Base-by-base conservation (phyloP, 2,888 invertebrate species). In the Drosophila mercatorum region DNA sequence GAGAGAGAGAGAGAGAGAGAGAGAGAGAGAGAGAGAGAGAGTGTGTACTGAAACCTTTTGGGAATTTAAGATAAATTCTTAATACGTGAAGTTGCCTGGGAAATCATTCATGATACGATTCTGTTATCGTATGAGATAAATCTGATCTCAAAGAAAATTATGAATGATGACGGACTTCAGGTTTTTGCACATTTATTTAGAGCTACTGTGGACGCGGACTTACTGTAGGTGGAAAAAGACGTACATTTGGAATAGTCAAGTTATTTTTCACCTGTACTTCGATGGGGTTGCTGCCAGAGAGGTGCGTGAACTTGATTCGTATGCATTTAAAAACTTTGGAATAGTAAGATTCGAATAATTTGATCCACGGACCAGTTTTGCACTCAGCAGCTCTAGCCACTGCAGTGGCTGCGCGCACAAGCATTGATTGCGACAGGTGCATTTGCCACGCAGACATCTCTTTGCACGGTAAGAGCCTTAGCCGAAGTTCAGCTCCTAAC, bases 381-480 rank as follows among this genome's bases (percentile, higher is more conserved):
- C 38, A 22, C 38, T 57, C 14, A 49, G 22, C 41, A 38, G 49
- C 31, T 51, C 60, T 41, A 17, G 44, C 46, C 43, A 60, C 56
- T 72, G 31, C 31, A 34, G 31, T 7, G 46, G 38, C 69, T 28
- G 40, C 44, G 43, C 57, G 71, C 76, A 78, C 85, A 82, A 68
- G 88, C 82, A 73, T 53, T 72, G 72, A 72, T 34, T 46, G 72
- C 84, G 83, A 84, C 84, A 84, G 84, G 84, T 84, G 84, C 77
- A 85, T 70, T 87, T 87, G 87, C 83, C 81, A 88, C 88, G 88
- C 74, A 77, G 60, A 65, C 75, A 73, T 62, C 72, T 80, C 65
- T 69, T 59, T 67, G 51, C 46, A 67, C 55, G 52, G 65, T 52
- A 58, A 46, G 53, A 34, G 38, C 34, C 22, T 31, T 47, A 8